phyloP scores from a whole-genome alignment of 2,888 invertebrate genomes.

The Apoderus coryli region DNA sequence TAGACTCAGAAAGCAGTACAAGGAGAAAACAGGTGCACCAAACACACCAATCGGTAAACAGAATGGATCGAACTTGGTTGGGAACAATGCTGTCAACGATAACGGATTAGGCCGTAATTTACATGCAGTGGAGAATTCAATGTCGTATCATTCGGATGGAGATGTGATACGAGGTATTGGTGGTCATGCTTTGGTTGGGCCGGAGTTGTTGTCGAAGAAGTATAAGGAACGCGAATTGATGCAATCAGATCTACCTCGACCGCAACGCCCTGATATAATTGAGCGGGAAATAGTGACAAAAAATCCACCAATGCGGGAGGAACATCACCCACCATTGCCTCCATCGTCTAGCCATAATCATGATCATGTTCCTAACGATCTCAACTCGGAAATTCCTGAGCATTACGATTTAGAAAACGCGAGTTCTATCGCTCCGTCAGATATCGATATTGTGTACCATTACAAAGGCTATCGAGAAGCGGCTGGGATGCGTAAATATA shows the following conservation, averaged over 20 bases:
- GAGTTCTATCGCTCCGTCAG: slow-evolving; percentile 93
- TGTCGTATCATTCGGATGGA: slow-evolving; percentile 58
- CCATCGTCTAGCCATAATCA: slow-evolving; percentile 57
- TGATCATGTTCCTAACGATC: slow-evolving; percentile 60
- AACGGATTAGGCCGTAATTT: slow-evolving; percentile 52
- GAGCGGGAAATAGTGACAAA: slow-evolving; percentile 78
- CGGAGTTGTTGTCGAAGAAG: slow-evolving; percentile 77
- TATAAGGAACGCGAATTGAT: slow-evolving; percentile 76
- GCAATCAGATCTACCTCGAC: slow-evolving; percentile 53
- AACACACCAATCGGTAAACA: slow-evolving; percentile 59
- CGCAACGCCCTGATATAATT: slow-evolving; percentile 86
- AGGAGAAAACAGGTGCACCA: slow-evolving; percentile 62
- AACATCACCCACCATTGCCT: slow-evolving; percentile 67
- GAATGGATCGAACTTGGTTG: slow-evolving; percentile 52
- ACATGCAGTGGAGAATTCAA: slow-evolving; percentile 52
- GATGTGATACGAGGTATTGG: slow-evolving; percentile 62
- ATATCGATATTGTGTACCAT: slow-evolving; percentile 92
- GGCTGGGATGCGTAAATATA: slow-evolving; percentile 51
- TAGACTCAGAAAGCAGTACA: slow-evolving; percentile 71
- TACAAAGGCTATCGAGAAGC: slow-evolving; percentile 50
- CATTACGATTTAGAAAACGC: slow-evolving; percentile 96
- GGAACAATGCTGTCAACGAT: slow-evolving; percentile 43
- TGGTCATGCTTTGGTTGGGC: slow-evolving; percentile 65
- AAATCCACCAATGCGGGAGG: slow-evolving; percentile 64
- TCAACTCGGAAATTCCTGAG: slow-evolving; percentile 70